Base-by-base conservation (phyloP, 2,113 vertebrate species). In the Hippocampus mohnikei region DNA sequence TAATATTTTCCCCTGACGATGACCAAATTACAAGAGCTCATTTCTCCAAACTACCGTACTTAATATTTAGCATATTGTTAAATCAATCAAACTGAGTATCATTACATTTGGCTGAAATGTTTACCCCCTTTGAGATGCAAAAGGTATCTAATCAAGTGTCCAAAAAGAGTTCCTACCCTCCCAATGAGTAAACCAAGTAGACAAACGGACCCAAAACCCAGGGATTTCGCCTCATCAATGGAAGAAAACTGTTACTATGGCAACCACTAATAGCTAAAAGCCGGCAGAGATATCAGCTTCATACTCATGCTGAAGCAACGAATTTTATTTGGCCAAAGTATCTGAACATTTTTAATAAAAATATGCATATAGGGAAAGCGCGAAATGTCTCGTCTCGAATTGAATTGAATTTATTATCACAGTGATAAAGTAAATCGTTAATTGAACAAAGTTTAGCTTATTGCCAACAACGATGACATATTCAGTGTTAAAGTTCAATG, bases 211-310 rank as follows among this genome's bases (percentile, higher is more conserved):
- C 42, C 33, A 41, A 3, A n/a, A 70, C 50, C 71, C 64, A 64
- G 66, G 5, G 8, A 77, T 69, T 74, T 44, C 71, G 52, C 25
- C 50, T 68, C 56, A 40, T 13, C 62, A 58, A 69, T 42, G 69
- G 82, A 66, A 20, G 13, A 78, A 62, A 78, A 70, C 71, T 66
- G 87, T 85, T 90, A 72, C 84, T 74, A 89, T 88, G 88, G 85
- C 72, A 77, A 89, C 70, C 52, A 78, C 78, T 87, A 87, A 85
- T 85, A 85, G 82, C 81, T 63, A 67, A 56, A 52, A 27, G 62
- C 83, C 72, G 75, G 40, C 27, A 40, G 48, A 58, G 16, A 37
- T 12, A 63, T 13, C 41, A 58, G 55, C 23, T 60, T 55, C 33
- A 52, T 11, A 42, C 18, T 44, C 11, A 42, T n/a, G 7, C 21